A percentile compares a stretch with the other conserved stretches of the same genome.
These are phyloP conservation scores for Yponomeuta evonymella DNA, from an alignment of 2,888 invertebrate species.

Conservation along the genomic window DNA sequence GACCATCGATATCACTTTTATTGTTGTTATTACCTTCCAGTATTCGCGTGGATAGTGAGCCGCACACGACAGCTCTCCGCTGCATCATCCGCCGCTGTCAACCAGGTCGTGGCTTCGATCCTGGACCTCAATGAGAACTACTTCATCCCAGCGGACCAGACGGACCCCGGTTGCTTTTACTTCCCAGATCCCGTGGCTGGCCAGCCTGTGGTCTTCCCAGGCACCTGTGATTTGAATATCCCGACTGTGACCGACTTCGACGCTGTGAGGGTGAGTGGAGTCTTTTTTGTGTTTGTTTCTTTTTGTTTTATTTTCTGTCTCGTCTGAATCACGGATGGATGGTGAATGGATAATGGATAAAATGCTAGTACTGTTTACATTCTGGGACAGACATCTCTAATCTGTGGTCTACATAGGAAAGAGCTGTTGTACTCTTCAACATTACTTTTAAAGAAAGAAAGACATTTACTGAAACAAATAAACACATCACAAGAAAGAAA, in stretches of 20 bases:
- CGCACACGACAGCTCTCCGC: conserved; percentile 38
- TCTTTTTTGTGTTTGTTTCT: not conserved
- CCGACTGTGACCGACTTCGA: conserved; percentile 43
- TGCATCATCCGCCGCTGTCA: conserved; percentile 33
- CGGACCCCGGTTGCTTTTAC: conserved; percentile 49
- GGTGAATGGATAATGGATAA: not conserved
- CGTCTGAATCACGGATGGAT: not conserved
- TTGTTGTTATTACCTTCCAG: conserved; percentile 30
- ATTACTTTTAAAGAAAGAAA: no score
- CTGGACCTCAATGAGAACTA: conserved; percentile 46
- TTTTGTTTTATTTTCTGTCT: not conserved
- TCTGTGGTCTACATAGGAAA: no score
- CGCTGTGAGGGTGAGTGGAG: conserved; percentile 19
- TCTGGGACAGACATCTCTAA: no score
- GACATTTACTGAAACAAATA: no score
- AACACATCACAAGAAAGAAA: no score
- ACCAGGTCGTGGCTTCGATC: conserved; percentile 34
- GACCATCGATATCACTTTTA: no score
- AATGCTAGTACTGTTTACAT: no score
- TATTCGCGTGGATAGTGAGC: conserved; percentile 61
- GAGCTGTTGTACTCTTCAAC: no score
- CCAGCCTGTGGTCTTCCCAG: conserved; percentile 32
- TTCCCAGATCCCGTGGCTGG: conserved; percentile 35
- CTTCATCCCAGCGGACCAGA: conserved; percentile 44
- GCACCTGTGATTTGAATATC: conserved; percentile 44